These are phyloP conservation scores for Lucilia cuprina DNA, from an alignment of 1,140 invertebrate species.

Conservation along the genomic window DNA sequence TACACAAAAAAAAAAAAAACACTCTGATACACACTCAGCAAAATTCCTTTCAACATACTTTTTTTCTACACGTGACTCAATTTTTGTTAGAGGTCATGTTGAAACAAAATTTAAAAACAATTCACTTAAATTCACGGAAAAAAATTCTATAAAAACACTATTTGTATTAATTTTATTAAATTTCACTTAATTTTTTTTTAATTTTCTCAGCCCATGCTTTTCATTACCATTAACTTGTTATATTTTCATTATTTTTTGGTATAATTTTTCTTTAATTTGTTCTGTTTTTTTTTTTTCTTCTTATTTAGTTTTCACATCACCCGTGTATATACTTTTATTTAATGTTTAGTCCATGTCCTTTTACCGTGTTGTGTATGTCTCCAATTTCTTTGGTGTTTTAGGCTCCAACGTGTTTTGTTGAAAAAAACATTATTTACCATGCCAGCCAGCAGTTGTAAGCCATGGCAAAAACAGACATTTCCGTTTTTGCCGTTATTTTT, in stretches of 20 bases:
- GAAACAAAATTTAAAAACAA: not conserved
- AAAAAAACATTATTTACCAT: not conserved
- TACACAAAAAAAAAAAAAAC: not conserved
- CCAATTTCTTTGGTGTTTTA: conserved; percentile 17
- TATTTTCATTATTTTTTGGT: not conserved
- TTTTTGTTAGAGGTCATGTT: conserved; percentile 29
- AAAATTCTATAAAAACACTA: not conserved
- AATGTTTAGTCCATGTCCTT: conserved; percentile 17
- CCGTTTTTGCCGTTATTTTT: conserved; percentile 13
- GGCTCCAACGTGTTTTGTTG: conserved; percentile 13
- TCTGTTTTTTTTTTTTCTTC: not conserved
- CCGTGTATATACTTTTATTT: conserved; percentile 7
- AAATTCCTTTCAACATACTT: conserved; percentile 8
- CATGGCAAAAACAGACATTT: conserved; percentile 3
- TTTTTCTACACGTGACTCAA: conserved; percentile 21
- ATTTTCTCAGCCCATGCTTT: not conserved
- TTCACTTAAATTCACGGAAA: not conserved
- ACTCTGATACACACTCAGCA: conserved; percentile 13
- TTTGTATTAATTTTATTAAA: too few species aligned
- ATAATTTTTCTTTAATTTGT: not conserved
- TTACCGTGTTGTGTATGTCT: conserved; percentile 10
- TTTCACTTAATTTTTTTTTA: too few species aligned
- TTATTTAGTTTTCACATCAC: not conserved
- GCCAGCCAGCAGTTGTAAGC: not conserved
- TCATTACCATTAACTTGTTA: not conserved